Base-by-base conservation (phyloP, 30 jellyfish, hydroid and myxozoan species). In the Hydractinia symbiolongicarpus region DNA sequence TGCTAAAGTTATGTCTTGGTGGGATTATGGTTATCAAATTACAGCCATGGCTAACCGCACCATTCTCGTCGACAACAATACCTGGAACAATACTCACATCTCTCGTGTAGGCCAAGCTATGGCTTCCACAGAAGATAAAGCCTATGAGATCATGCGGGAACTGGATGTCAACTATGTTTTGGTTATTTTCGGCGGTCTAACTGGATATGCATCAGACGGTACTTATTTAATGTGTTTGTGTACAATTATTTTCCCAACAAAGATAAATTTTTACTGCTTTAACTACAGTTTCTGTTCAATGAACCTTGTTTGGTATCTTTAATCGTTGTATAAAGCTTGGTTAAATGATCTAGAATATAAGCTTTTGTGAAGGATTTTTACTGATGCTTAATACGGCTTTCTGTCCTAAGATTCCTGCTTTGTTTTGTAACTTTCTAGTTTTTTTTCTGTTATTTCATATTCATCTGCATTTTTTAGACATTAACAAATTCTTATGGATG, bases 1-100 rank as follows among this genome's bases (percentile, higher is more conserved):
- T 81, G 76, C 98, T n/a, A 92, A 92, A 75, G 98, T 92, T 82
- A 92, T 92, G 98, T 92, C 98, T 52, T 92, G 98, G 98, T 92
- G 98, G 98, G 98, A 92, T 87, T 92, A 92, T 69, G 98, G 98
- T 57, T 92, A 92, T 75, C 98, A 92, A 77, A 92, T 92, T 54
- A 92, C 98, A 16, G 98, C 98, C 13, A 92, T 92, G 96, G 98
- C 98, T 8, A 92, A 92, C 85, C 81, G 98, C 77, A 92, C 98
- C 55, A 92, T 92, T 57, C 87, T 92, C 30, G 98, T 92, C 40
- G 98, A 92, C 62, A 92, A 92, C 80, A 92, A 92, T 83, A 92
- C 98, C 0, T 92, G 98, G 98, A 92, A 92, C 62, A 92, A 92
- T 86, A 92, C 98, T 13, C 98, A 92, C 70, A 92, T 92, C 61